Base-by-base conservation (phyloP, 2,113 vertebrate species). In the Chrysemys picta region DNA sequence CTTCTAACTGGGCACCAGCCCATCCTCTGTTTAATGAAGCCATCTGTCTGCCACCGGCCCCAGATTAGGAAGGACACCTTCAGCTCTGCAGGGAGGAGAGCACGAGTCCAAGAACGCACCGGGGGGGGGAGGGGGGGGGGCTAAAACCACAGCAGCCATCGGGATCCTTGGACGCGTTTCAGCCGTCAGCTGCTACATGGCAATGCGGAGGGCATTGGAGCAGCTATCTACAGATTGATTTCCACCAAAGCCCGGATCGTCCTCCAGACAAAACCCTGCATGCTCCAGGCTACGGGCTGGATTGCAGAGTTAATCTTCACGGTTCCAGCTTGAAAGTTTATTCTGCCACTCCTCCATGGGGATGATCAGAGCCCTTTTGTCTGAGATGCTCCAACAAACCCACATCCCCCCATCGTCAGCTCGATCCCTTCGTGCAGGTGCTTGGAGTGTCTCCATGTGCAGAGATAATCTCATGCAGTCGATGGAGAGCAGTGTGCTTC, bases 181-280 rank as follows among this genome's bases (percentile, higher is more conserved):
- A 22, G 65, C 65, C 5, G 19, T 10, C 35, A 69, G 17, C 65
- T 69, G 35, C 62, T 7, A 69, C 35, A 1, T n/a, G n/a, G 35
- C 35, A 5, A 38, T 10, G 17, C 17, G 8, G 31, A 38, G 65
- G 35, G 16, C 35, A n/a, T 69, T 4, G 4, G 17, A 89, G 21
- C 54, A 8, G 29, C 1, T 1, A 8, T 8, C 91, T 84, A 54
- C 24, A 27, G 54, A 10, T 25, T 24, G 56, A 22, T 11, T 81
- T 87, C 87, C 87, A 47, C 75, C 6, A 6, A 76, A 27, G 24
- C 80, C 82, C 0, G 0, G 0, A 35, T 5, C 14, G 17, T 1
- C 47, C 82, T 62, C 75, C 57, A 14, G 52, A 75, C 59, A 35
- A 84, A 72, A 72, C 35, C n/a, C 56, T 27, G 3, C 79, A 21